Conservation (phyloP, 2,797 vertebrate genomes). For the Melanotaenia maccullochi region DNA sequence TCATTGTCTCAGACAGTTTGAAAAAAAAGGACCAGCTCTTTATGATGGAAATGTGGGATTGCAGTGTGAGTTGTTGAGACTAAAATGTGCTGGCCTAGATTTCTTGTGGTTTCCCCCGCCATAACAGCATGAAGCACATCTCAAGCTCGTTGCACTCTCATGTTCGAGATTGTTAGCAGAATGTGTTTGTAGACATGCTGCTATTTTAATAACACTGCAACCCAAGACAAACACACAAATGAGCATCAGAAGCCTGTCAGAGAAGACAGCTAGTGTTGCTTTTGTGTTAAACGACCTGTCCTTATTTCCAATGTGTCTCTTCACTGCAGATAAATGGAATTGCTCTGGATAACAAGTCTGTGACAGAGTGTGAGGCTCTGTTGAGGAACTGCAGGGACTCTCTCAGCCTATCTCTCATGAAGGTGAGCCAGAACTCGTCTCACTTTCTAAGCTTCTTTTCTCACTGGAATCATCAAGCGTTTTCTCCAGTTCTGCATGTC, state of each 20-base stretch:
- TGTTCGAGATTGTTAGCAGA: slow-evolving; percentile 42
- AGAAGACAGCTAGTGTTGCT: slow-evolving; percentile 21
- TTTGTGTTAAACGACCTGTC: slow-evolving; percentile 47
- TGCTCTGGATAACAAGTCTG: slow-evolving; percentile 96
- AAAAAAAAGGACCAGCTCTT: slow-evolving; percentile 16
- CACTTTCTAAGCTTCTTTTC: slow-evolving; percentile 22
- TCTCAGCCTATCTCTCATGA: slow-evolving; percentile 94
- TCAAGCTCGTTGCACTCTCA: slow-evolving; percentile 19
- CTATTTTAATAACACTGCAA: slow-evolving; percentile 16
- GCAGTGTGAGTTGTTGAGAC: slow-evolving; percentile 45
- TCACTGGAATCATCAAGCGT: slow-evolving; percentile 18
- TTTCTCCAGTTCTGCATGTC: slow-evolving; percentile 38
- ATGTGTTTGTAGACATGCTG: slow-evolving; percentile 36
- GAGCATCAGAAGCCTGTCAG: slow-evolving; percentile 26
- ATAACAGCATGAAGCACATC: slow-evolving; percentile 14
- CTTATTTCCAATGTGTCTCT: slow-evolving; percentile 56
- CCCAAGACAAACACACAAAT: slow-evolving; percentile 4
- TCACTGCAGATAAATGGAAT: slow-evolving; percentile 94
- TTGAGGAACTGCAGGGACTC: slow-evolving; percentile 93
- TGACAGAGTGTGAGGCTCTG: slow-evolving; percentile 96
- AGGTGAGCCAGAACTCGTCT: slow-evolving; percentile 84
- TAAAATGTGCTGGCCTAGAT: slow-evolving; percentile 65
- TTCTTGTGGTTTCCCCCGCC: slow-evolving; percentile 32
- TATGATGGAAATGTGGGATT: slow-evolving; percentile 66
- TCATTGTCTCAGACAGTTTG: slow-evolving; percentile 19